Base-by-base conservation (phyloP, 1,140 invertebrate species). In the Heliconius melpomene region DNA sequence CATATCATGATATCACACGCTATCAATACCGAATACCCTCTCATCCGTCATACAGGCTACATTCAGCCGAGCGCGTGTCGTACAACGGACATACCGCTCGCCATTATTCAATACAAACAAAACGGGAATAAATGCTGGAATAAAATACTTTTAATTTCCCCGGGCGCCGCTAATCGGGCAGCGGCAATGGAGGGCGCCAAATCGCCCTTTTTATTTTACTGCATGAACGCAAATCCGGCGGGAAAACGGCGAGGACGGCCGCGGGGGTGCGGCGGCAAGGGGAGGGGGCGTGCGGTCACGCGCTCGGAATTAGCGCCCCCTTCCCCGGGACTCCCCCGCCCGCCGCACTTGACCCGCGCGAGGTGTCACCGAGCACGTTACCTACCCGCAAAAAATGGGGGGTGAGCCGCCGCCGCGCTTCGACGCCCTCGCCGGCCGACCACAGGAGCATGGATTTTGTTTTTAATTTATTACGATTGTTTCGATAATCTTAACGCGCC, bases 81-180 rank as follows among this genome's bases (percentile, higher is more conserved):
- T 77, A 84, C 85, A 84, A 80, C 79, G 77, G 78, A 84, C 85
- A 85, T 83, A 76, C 81, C 87, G 80, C 86, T 78, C 88, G 87
- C 84, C 84, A 87, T 91, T 89, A 92, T 89, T 91, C 90, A 90
- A 88, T 86, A 83, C 87, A 92, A 93, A 94, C 90, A 93, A 91
- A 92, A 91, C 88, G 90, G 91, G 91, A 93, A 94, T 93, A 90
- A 93, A 93, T 93, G 91, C 85, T 90, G 85, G 89, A 92, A 93
- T 92, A 93, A 93, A 94, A 93, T 93, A 93, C 91, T 94, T 94
- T 94, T 94, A 94, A 94, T 94, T 94, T 94, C 93, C 93, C 93
- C 90, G 89, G 91, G 90, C 91, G 90, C 89, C 91, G 91, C 91
- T 94, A 94, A 94, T 94, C 91, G 93, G 89, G 85, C 89, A 88